A percentile compares a stretch with the other conserved stretches of the same genome.
These are phyloP conservation scores for Drosophila fulvimacula DNA, from an alignment of 2,888 invertebrate genomes.

Conservation along the genomic window DNA sequence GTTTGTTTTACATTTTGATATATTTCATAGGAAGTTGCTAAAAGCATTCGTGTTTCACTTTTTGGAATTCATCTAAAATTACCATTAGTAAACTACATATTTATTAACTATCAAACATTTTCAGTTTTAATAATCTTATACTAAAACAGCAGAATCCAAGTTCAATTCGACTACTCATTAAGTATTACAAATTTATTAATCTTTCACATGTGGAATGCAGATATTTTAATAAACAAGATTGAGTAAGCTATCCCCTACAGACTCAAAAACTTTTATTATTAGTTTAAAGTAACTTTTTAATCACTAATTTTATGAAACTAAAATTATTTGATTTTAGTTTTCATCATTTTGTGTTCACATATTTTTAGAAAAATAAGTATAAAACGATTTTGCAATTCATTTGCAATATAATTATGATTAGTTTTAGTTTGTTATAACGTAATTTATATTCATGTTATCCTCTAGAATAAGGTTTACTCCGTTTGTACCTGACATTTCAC, in stretches of 20 bases:
- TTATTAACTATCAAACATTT: neutral
- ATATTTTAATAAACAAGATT: neutral
- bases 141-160: neutral
- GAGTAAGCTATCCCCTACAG: neutral
- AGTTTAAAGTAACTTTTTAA: neutral
- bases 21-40: neutral
- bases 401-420: constrained; percentile 21
- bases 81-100: neutral
- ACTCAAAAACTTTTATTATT: neutral
- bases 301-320: neutral
- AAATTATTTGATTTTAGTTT: neutral
- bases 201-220: neutral
- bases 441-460: constrained; percentile 9
- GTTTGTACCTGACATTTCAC: constrained; percentile 32
- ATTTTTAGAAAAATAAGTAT: constrained; percentile 12
- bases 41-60: neutral
- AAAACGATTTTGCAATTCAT: constrained; percentile 37
- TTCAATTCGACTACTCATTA: neutral
- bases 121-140: neutral
- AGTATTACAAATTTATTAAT: neutral
- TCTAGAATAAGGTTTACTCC: constrained; percentile 29
- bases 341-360: neutral
- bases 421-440: constrained; percentile 3
- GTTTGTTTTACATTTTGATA: neutral
- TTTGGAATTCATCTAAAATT: neutral